phyloP scores from a whole-genome alignment of 1,140 invertebrate genomes.

The Drosophila nasuta region DNA sequence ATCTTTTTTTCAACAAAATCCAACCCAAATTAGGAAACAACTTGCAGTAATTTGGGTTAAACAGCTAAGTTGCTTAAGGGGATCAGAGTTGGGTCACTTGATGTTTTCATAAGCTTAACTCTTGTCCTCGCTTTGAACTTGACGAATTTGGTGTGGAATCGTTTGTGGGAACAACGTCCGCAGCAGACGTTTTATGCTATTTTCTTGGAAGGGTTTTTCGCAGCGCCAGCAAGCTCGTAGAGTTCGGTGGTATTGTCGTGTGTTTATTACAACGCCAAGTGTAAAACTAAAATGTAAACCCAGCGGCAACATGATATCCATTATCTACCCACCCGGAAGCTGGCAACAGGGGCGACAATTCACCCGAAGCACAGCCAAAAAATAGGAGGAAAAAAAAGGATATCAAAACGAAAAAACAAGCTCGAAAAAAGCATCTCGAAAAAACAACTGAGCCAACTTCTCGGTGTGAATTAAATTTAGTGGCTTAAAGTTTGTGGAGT shows the following conservation, averaged over 20 bases:
- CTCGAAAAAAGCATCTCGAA: neutral
- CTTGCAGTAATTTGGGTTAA: neutral
- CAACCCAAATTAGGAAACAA: slow-evolving; percentile 5
- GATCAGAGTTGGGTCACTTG: neutral
- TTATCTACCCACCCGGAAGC: slow-evolving; percentile 54
- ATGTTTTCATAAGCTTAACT: neutral
- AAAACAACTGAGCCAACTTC: slow-evolving; percentile 24
- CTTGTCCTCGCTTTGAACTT: neutral
- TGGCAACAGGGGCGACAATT: slow-evolving; percentile 41
- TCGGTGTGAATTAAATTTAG: slow-evolving; percentile 71
- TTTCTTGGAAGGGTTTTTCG: slow-evolving; percentile 16
- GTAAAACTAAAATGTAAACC: slow-evolving; percentile 77
- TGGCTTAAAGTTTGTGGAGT: slow-evolving; percentile 57
- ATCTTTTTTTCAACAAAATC: neutral
- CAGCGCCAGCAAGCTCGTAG: slow-evolving; percentile 6
- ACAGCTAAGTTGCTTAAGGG: neutral
- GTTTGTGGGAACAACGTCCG: neutral
- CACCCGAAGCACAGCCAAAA: slow-evolving; percentile 1
- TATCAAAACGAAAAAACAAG: slow-evolving; percentile 9
- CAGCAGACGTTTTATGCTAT: slow-evolving; percentile 5
- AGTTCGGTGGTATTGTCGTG: slow-evolving; percentile 66
- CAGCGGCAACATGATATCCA: slow-evolving; percentile 74
- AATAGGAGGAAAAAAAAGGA: slow-evolving; percentile 20
- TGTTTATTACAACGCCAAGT: slow-evolving; percentile 76
- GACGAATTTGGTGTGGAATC: neutral